Base-by-base conservation (phyloP, 2,113 vertebrate species). In the Triplophysa dalaica region DNA sequence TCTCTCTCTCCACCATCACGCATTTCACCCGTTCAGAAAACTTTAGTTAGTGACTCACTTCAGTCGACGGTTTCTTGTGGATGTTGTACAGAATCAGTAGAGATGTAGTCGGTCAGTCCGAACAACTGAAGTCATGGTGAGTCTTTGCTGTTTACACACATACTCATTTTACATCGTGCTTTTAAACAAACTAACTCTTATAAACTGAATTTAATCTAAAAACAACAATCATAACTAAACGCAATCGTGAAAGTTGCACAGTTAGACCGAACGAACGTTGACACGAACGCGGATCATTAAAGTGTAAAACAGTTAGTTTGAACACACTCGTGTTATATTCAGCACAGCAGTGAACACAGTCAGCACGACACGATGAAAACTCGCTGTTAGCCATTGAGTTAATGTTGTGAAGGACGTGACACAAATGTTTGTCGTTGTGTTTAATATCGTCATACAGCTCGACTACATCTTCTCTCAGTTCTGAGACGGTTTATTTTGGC, bases 41-140 rank as follows among this genome's bases (percentile, higher is more conserved):
- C 52, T 56, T 11, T 0, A 54, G 45, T 11, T 48, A n/a, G 50
- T 6, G 9, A 12, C 33, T 29, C 48, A 70, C 45, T 29, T 56
- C 14, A 68, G n/a, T 24, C 16, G 24, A 70, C 10, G 24, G 16
- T 67, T 11, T 9, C 11, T 14, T 33, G 68, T 70, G 48, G 68
- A 70, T 70, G 48, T 56, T 70, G 21, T 14, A 14, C 65, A 45
- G 4, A 22, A 69, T 26, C 8, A 17, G 24, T 13, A 72, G 26
- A 11, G 52, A 73, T 73, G 70, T 73, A 70, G 69, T 24, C 17
- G 21, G 2, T 24, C 17, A 14, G 14, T 14, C 14, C 41, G 67
- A 17, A 43, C 41, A 43, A 1, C 9, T 54, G 24, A 56, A 33
- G 65, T 70, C 48, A 70, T 70, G 68, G 68, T 70, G 26, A 70